Evolutionary conservation across 2,888 invertebrate species (phyloP).

Genomic region (Lithophane ornitopus): DNA sequence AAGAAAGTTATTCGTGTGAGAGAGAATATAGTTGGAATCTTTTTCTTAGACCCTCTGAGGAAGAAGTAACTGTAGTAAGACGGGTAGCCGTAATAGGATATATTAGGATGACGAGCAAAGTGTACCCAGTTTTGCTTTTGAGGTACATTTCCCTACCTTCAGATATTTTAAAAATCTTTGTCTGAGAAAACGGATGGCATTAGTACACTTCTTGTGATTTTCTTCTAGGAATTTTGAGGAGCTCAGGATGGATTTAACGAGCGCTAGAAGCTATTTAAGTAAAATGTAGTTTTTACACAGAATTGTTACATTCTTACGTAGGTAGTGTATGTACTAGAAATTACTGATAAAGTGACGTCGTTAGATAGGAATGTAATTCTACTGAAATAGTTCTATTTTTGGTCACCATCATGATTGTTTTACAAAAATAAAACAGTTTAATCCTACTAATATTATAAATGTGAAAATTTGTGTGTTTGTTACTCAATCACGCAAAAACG

Average conservation of each 20-base stretch:
- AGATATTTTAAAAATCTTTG: constrained; percentile 52
- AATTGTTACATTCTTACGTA: neutral
- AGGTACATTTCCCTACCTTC: constrained; percentile 28
- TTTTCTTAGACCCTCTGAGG: constrained; percentile 23
- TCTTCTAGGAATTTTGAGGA: constrained; percentile 33
- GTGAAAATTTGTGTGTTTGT: no score
- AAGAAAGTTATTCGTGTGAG: constrained; percentile 59
- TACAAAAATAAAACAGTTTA: neutral
- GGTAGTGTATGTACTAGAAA: neutral
- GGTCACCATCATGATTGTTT: neutral
- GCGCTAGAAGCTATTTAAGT: constrained; percentile 31
- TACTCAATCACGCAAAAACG: no score
- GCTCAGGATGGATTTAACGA: constrained; percentile 42
- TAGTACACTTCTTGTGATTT: constrained; percentile 42
- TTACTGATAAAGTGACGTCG: neutral
- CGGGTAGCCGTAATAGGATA: constrained; percentile 45
- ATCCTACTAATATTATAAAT: no score
- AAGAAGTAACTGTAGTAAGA: constrained; percentile 17
- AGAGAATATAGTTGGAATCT: constrained; percentile 46
- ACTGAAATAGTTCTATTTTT: neutral
- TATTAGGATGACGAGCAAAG: constrained; percentile 53
- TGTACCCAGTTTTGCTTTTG: constrained; percentile 46
- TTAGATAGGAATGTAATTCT: neutral
- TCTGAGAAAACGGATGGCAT: constrained; percentile 41
- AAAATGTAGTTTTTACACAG: constrained; percentile 23